Conservation (phyloP, 2,797 vertebrate genomes). For the Hydrocynus forskahlii region DNA sequence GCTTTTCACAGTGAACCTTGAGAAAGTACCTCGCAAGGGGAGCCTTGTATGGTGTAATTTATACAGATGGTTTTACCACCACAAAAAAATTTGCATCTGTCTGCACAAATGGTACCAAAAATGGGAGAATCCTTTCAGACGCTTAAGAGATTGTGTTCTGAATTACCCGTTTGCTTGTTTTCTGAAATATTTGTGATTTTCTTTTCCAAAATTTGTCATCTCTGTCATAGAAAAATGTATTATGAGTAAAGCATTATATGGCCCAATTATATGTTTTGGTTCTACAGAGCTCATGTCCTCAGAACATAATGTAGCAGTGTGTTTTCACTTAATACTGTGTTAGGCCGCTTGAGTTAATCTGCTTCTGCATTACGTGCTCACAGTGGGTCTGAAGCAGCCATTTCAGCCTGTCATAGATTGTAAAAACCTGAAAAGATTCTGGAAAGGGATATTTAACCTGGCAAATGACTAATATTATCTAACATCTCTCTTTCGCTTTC, state of each 20-base stretch:
- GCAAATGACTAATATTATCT: constrained; percentile 24
- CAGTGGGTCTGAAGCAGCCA: too few relatives aligned
- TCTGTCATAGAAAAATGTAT: background rate
- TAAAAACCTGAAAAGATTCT: background rate
- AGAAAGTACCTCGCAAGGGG: too few relatives aligned
- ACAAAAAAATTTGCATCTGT: background rate
- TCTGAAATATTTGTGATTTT: background rate
- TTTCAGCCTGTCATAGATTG: background rate
- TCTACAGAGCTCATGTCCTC: background rate
- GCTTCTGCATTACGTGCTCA: background rate
- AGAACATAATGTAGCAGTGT: background rate
- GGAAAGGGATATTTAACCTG: background rate
- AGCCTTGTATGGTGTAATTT: background rate
- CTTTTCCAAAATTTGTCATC: too few relatives aligned
- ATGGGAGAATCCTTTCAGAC: background rate
- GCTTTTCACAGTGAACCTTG: too few relatives aligned
- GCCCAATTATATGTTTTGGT: background rate
- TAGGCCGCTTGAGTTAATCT: background rate
- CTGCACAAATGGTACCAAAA: background rate
- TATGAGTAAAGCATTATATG: too few relatives aligned
- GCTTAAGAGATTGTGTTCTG: background rate
- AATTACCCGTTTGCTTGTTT: too few relatives aligned
- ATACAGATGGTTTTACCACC: background rate
- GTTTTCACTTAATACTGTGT: background rate
- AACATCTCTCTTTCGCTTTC: constrained; percentile 40